A percentile compares a stretch with the other conserved stretches of the same genome.
Evolutionary conservation across 2,797 vertebrate species (phyloP).

Genomic region (Cephalopachus bancanus): DNA sequence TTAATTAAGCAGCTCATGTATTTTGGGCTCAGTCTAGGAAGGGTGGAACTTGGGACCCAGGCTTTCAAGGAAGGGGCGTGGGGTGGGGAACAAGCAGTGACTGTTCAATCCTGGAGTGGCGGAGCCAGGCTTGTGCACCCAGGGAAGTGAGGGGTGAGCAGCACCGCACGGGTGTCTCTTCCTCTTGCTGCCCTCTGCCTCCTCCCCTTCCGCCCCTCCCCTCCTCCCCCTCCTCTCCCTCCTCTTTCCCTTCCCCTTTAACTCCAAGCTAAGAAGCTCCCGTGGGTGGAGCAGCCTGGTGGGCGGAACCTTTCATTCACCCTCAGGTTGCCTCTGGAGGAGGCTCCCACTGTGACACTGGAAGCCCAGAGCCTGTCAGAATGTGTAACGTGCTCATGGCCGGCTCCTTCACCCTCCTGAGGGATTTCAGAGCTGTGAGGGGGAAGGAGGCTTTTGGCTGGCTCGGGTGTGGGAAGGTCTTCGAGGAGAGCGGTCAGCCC

Average conservation of each 20-base stretch:
- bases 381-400: slow-evolving; percentile 87
- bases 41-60: too few relatives aligned
- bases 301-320: slow-evolving; percentile 86
- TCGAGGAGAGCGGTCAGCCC: slow-evolving; percentile 69
- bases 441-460: slow-evolving; percentile 80
- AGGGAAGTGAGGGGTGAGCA: too few relatives aligned
- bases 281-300: slow-evolving; percentile 86
- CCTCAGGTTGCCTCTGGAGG: slow-evolving; percentile 85
- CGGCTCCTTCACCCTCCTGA: slow-evolving; percentile 87
- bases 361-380: slow-evolving; percentile 87
- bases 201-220: neutral
- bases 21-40: too few relatives aligned
- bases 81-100: too few relatives aligned
- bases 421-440: slow-evolving; percentile 86
- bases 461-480: slow-evolving; percentile 61
- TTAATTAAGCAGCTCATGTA: too few relatives aligned
- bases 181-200: too few relatives aligned
- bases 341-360: slow-evolving; percentile 86
- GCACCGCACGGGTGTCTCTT: too few relatives aligned
- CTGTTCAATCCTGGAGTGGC: too few relatives aligned
- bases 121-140: too few relatives aligned
- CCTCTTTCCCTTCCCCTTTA: slow-evolving; percentile 62
- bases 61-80: too few relatives aligned
- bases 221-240: neutral
- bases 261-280: slow-evolving; percentile 87